These are phyloP conservation scores for Zingel zingel DNA, from an alignment of 2,113 vertebrate genomes.

Conservation along the genomic window DNA sequence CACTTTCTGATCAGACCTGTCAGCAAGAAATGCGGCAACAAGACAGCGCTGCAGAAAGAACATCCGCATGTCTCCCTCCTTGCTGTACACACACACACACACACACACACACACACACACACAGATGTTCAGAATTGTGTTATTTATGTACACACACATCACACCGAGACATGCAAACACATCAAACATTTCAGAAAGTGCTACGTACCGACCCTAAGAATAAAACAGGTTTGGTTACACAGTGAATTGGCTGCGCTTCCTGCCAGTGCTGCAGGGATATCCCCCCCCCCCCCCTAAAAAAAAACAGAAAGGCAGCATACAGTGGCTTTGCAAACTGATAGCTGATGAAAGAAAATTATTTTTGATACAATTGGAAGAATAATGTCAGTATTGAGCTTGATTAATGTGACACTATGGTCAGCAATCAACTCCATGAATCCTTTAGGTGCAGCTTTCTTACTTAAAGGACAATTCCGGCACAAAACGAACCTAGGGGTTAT, in stretches of 20 bases:
- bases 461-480: no score
- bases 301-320: conserved; percentile 24
- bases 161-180: conserved; percentile 78
- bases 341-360: conserved; percentile 45
- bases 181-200: conserved; percentile 83
- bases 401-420: conserved; percentile 7
- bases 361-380: conserved; percentile 11
- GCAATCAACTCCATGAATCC: conserved; percentile 3
- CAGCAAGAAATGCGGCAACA: conserved; percentile 80
- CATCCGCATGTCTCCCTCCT: conserved; percentile 39
- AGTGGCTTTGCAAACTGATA: conserved; percentile 27
- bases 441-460: not conserved
- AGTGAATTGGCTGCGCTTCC: conserved; percentile 55
- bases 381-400: conserved; percentile 9
- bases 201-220: conserved; percentile 61
- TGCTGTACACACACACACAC: conserved; percentile 42
- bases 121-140: conserved; percentile 71
- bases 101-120: conserved; percentile 61
- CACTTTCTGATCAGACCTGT: conserved; percentile 87
- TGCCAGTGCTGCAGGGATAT: conserved; percentile 41
- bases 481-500: no score
- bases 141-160: conserved; percentile 82
- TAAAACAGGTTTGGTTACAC: conserved; percentile 67
- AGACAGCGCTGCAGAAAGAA: conserved; percentile 78
- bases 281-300: conserved; percentile 4